phyloP scores from a whole-genome alignment of 2,113 vertebrate species.

The Nothoprocta perdicaria region DNA sequence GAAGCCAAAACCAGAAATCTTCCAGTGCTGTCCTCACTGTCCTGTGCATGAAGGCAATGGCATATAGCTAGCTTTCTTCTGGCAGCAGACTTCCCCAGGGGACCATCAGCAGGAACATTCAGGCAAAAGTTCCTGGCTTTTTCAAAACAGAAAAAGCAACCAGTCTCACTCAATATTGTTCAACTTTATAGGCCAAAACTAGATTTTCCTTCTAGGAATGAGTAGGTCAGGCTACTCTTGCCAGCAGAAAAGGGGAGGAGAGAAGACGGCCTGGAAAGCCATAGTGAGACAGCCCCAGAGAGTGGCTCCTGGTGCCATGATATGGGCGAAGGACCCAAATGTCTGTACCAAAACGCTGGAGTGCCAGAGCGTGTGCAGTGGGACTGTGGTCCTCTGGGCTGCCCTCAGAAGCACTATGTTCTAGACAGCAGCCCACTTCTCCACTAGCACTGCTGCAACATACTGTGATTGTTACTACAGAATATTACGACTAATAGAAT shows the following conservation, averaged over 20 bases:
- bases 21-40: not conserved
- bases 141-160: not conserved
- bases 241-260: not conserved
- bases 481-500: not conserved
- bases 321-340: not conserved
- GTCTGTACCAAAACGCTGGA: not conserved
- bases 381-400: not conserved
- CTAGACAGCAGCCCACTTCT: not conserved
- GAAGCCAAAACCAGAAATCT: not conserved
- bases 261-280: not conserved
- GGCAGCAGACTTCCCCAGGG: not conserved
- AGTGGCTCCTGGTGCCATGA: not conserved
- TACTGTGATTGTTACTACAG: not conserved
- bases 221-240: not conserved
- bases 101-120: not conserved
- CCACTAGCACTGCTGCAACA: not conserved
- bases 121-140: not conserved
- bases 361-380: not conserved
- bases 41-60: rapidly evolving
- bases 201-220: not conserved
- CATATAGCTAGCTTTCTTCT: not conserved
- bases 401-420: not conserved
- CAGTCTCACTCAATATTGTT: not conserved
- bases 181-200: not conserved
- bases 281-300: not conserved